Evolutionary conservation across 2,797 vertebrate genomes (phyloP).

Genomic region (Sebastes hubbsi): DNA sequence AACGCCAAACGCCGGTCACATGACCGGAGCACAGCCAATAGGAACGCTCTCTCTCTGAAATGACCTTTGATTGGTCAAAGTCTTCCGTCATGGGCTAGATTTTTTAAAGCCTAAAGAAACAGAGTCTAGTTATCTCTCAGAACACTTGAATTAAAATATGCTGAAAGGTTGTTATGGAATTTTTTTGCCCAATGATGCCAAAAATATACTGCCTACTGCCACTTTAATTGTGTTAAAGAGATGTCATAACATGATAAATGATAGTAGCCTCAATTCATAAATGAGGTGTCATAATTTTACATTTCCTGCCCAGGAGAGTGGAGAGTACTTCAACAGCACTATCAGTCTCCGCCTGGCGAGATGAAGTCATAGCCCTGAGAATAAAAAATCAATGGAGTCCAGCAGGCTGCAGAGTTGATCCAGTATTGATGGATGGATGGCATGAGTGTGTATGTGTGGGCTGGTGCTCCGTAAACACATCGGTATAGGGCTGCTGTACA

Average conservation of each 20-base stretch:
- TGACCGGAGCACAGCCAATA: too few relatives aligned
- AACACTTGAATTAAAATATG: too few relatives aligned
- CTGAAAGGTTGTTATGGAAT: too few relatives aligned
- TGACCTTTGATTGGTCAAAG: too few relatives aligned
- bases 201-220: too few relatives aligned
- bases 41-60: too few relatives aligned
- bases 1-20: too few relatives aligned
- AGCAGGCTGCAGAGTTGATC: slow-evolving; percentile 46
- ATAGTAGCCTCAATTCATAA: neutral
- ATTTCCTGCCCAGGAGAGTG: neutral
- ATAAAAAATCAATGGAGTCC: slow-evolving; percentile 72
- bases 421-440: slow-evolving; percentile 59
- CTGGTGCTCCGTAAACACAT: neutral
- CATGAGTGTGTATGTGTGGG: neutral
- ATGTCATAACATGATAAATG: neutral
- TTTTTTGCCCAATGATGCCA: too few relatives aligned
- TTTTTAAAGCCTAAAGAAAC: too few relatives aligned
- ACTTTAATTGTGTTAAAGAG: neutral
- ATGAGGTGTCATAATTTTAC: neutral
- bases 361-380: slow-evolving; percentile 57
- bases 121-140: too few relatives aligned
- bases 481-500: neutral
- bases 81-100: too few relatives aligned
- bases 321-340: slow-evolving; percentile 21
- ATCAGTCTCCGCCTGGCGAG: slow-evolving; percentile 17